These are phyloP conservation scores for Gopherus flavomarginatus DNA, from an alignment of 2,113 vertebrate genomes.

Conservation along the genomic window DNA sequence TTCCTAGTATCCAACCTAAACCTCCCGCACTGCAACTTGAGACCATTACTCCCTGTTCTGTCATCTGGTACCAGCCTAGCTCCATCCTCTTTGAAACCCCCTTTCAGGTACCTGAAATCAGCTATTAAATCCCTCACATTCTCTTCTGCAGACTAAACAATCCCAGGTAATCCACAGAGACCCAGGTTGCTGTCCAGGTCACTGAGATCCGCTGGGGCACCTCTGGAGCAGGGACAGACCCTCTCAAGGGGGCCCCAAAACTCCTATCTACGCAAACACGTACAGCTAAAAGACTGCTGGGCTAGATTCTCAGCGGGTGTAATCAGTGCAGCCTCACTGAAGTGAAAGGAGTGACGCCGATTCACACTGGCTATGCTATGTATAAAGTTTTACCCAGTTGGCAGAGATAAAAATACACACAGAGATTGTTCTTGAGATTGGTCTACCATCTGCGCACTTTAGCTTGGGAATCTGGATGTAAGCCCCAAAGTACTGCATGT, in stretches of 20 bases:
- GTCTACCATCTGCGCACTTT: conserved; percentile 54
- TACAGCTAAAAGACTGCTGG: not conserved
- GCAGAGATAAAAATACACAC: conserved; percentile 24
- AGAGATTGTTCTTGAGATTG: conserved; percentile 52
- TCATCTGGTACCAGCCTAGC: no score
- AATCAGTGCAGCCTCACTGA: rapidly evolving
- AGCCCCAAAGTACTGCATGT: conserved; percentile 7
- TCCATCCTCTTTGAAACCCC: no score
- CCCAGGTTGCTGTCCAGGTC: rapidly evolving
- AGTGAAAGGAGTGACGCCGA: not conserved
- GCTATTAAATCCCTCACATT: no score
- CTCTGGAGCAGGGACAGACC: not conserved
- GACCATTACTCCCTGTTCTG: no score
- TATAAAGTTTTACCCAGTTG: not conserved
- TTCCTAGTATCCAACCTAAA: no score
- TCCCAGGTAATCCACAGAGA: rapidly evolving
- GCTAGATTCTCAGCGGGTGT: rapidly evolving
- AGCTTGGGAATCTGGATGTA: conserved; percentile 35
- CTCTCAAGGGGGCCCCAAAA: not conserved
- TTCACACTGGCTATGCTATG: rapidly evolving
- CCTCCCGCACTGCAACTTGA: no score
- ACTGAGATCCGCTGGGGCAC: rapidly evolving
- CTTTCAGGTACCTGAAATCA: no score
- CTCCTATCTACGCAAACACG: not conserved
- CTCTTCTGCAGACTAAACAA: no score